phyloP scores from a whole-genome alignment of 92 coral and sea anemone genomes.

The Diadumene lineata region DNA sequence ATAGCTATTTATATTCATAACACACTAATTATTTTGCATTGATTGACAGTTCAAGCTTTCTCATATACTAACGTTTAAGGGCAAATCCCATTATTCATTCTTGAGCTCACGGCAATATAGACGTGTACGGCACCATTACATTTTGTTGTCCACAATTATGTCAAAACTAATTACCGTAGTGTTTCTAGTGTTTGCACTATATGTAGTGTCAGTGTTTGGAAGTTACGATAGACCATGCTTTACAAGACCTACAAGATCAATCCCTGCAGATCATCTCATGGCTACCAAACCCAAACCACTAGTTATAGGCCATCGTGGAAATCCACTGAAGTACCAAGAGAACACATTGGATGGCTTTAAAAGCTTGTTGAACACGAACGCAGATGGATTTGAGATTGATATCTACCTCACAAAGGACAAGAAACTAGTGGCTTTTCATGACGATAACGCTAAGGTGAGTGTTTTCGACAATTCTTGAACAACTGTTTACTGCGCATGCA shows the following conservation, averaged over 20 bases:
- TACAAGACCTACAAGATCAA: conserved; percentile 21
- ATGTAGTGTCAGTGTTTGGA: background rate
- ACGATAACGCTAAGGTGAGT: conserved; percentile 70
- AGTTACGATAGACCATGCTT: conserved; percentile 15
- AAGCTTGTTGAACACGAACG: conserved; percentile 69
- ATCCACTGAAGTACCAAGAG: conserved; percentile 80
- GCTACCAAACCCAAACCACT: conserved; percentile 61
- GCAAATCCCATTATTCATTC: too few species aligned
- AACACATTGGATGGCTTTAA: conserved; percentile 85
- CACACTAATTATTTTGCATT: too few species aligned
- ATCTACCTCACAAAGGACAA: conserved; percentile 84
- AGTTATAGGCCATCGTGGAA: conserved; percentile 91
- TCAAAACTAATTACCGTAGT: background rate
- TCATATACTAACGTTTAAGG: too few species aligned
- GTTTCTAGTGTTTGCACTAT: background rate
- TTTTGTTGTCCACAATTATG: too few species aligned
- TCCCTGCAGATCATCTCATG: conserved; percentile 67
- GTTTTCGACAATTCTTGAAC: background rate
- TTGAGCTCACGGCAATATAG: too few species aligned
- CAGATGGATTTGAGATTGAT: conserved; percentile 90
- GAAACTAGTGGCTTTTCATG: conserved; percentile 77
- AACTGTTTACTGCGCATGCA: background rate
- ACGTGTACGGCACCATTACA: too few species aligned
- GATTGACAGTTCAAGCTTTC: too few species aligned
- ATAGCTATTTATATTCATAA: too few species aligned